A percentile compares a stretch with the other conserved stretches of the same genome.
phyloP scores from a whole-genome alignment of 2,113 vertebrate genomes.

The Gadus macrocephalus region DNA sequence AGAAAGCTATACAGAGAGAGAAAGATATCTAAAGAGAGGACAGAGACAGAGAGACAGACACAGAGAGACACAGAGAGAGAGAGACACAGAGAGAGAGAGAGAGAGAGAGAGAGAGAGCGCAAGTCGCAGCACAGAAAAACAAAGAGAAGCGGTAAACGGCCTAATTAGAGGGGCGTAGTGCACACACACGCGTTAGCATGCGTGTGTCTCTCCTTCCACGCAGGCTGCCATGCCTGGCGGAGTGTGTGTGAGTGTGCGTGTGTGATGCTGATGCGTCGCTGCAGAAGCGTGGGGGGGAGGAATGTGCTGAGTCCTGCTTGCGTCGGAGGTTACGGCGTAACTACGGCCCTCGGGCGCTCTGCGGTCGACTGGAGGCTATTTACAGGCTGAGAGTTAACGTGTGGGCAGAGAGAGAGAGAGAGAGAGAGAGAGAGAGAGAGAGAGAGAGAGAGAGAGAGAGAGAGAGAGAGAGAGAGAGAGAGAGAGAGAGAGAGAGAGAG shows the following conservation, averaged over 20 bases:
- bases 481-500: background rate
- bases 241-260: too few relatives aligned
- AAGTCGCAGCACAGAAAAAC: background rate
- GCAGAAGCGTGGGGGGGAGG: background rate
- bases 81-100: too few relatives aligned
- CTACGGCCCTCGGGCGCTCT: conserved; percentile 45
- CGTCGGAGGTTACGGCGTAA: conserved; percentile 43
- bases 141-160: conserved; percentile 21
- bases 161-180: conserved; percentile 50
- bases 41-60: background rate
- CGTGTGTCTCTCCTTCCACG: background rate
- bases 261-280: too few relatives aligned
- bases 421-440: conserved; percentile 7
- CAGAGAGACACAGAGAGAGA: background rate
- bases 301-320: conserved; percentile 47
- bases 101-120: too few relatives aligned
- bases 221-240: too few relatives aligned
- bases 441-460: background rate
- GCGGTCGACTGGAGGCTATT: conserved; percentile 53
- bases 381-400: conserved; percentile 44
- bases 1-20: too few relatives aligned
- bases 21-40: too few relatives aligned
- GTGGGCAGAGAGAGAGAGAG: conserved; percentile 47
- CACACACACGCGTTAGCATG: background rate
- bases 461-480: background rate